Conservation (phyloP, 2,113 vertebrate species). For the Callaeas wilsoni region DNA sequence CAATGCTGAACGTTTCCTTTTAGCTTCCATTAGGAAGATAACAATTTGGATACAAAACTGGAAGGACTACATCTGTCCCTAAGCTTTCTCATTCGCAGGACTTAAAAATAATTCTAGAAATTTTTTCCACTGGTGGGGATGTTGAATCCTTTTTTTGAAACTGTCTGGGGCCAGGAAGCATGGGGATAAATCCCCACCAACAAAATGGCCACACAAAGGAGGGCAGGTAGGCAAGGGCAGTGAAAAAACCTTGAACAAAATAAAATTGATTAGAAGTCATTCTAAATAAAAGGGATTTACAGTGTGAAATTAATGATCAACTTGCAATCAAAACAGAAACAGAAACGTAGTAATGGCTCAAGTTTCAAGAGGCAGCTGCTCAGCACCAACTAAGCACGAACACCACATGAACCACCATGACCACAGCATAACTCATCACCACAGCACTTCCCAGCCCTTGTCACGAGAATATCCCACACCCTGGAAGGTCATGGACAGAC, state of each 20-base stretch:
- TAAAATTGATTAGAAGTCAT: background rate
- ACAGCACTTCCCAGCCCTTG: background rate
- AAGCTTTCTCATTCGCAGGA: background rate
- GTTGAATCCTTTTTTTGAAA: background rate
- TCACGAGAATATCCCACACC: background rate
- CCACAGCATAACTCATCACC: no score
- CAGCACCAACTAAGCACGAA: background rate
- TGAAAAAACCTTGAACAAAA: background rate
- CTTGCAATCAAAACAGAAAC: background rate
- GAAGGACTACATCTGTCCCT: background rate
- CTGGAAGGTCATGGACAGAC: background rate
- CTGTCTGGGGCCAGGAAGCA: background rate
- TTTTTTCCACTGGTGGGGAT: background rate
- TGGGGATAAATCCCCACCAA: background rate
- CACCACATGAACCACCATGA: background rate
- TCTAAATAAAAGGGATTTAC: background rate
- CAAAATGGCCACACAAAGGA: background rate
- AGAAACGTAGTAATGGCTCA: background rate
- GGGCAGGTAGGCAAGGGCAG: background rate
- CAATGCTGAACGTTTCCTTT: rapidly evolving
- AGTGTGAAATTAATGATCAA: background rate
- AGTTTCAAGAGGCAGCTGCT: background rate
- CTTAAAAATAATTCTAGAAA: background rate
- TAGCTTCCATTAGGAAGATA: background rate
- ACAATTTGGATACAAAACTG: background rate